A percentile compares a stretch with the other conserved stretches of the same genome.
phyloP scores from a whole-genome alignment of 2,797 vertebrate genomes.

The Micromesistius poutassou region DNA sequence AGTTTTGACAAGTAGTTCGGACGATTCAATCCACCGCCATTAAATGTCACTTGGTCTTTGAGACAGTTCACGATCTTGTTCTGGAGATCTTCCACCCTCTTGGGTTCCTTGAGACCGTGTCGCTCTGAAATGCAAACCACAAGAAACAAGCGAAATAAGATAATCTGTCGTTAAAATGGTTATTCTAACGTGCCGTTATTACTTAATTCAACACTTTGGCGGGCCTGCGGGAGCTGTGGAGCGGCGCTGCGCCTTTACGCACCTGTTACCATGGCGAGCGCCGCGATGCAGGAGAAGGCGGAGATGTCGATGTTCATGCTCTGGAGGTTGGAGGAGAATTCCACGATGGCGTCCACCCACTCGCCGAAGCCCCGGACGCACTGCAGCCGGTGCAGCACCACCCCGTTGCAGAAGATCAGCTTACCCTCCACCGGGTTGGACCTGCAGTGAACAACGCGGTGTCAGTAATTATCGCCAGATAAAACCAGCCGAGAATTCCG shows the following conservation, averaged over 20 bases:
- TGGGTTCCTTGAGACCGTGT: conserved; percentile 97
- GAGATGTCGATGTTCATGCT: conserved; percentile 99
- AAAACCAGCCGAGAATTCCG: conserved; percentile 81
- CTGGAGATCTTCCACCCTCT: conserved; percentile 96
- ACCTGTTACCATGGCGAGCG: conserved; percentile 99
- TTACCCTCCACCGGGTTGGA: conserved; percentile 98
- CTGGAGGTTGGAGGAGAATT: conserved; percentile 97
- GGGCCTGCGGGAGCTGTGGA: not conserved
- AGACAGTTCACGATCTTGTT: conserved; percentile 99
- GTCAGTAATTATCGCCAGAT: conserved; percentile 77
- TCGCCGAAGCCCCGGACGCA: conserved; percentile 98
- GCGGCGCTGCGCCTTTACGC: conserved; percentile 37
- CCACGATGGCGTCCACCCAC: conserved; percentile 98
- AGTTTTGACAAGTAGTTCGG: conserved; percentile 99
- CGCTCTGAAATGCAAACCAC: conserved; percentile 78
- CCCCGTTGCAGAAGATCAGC: conserved; percentile 98
- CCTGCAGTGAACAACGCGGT: conserved; percentile 82
- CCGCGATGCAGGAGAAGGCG: conserved; percentile 97
- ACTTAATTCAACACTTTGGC: too few species aligned
- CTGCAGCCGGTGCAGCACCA: conserved; percentile 95
- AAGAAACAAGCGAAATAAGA: not conserved
- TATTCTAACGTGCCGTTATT: not conserved
- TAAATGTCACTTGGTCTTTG: conserved; percentile 99
- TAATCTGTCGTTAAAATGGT: not conserved
- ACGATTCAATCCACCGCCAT: conserved; percentile 91